Conservation (phyloP, 2,888 invertebrate genomes). For the Carabus problematicus region DNA sequence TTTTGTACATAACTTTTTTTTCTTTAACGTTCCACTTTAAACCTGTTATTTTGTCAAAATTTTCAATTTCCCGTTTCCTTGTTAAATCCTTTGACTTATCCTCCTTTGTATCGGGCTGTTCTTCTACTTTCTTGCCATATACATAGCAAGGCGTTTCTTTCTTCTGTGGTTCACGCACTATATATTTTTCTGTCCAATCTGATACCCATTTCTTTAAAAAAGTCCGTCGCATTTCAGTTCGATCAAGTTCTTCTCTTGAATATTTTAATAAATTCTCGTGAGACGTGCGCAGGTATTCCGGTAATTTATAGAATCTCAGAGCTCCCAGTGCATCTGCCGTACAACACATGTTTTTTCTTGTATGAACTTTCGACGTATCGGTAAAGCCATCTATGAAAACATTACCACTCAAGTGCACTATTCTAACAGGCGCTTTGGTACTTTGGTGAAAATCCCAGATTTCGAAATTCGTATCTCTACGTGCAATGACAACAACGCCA, state of each 20-base stretch:
- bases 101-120: slow-evolving; percentile 29
- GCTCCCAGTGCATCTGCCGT: slow-evolving; percentile 74
- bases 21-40: slow-evolving; percentile 71
- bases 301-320: slow-evolving; percentile 69
- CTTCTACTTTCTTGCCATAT: slow-evolving; percentile 25
- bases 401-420: slow-evolving; percentile 20
- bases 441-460: slow-evolving; percentile 79
- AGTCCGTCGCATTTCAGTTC: slow-evolving; percentile 59
- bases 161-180: slow-evolving; percentile 44
- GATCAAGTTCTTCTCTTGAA: slow-evolving; percentile 57
- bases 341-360: slow-evolving; percentile 53
- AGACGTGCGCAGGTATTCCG: slow-evolving; percentile 49
- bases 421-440: slow-evolving; percentile 54
- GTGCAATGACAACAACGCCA: slow-evolving; percentile 73
- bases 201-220: slow-evolving; percentile 54
- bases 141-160: slow-evolving; percentile 40
- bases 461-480: slow-evolving; percentile 78
- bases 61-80: slow-evolving; percentile 53
- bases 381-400: slow-evolving; percentile 25
- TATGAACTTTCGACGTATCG: slow-evolving; percentile 26
- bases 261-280: slow-evolving; percentile 67
- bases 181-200: slow-evolving; percentile 58
- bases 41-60: slow-evolving; percentile 54
- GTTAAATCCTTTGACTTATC: slow-evolving; percentile 28
- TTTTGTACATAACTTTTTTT: slow-evolving; percentile 68